phyloP scores from a whole-genome alignment of 23 tunicate species.

The Styela clava region DNA sequence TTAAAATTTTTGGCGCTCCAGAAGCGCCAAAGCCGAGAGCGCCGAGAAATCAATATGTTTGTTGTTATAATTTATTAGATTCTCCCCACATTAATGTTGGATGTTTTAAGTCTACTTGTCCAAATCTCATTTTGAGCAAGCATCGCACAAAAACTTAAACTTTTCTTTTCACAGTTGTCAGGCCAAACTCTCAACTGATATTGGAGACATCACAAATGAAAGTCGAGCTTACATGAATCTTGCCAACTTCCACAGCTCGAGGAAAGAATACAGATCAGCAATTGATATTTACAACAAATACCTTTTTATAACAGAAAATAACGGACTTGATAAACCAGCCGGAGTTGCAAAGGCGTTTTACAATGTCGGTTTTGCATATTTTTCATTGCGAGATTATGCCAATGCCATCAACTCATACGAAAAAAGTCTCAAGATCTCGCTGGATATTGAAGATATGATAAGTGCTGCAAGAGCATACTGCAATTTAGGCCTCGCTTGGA shows the following conservation, averaged over 20 bases:
- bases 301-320: conserved; percentile 23
- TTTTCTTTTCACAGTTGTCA: too few species aligned
- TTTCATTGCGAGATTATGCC: conserved; percentile 36
- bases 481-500: conserved; percentile 69
- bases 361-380: conserved; percentile 78
- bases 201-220: conserved; percentile 41
- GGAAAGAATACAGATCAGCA: conserved; percentile 34
- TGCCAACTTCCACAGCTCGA: conserved; percentile 65
- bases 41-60: too few species aligned
- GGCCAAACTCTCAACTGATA: conserved; percentile 42
- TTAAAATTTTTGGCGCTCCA: too few species aligned
- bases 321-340: conserved; percentile 8
- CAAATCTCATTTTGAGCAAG: too few species aligned
- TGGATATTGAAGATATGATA: conserved; percentile 28
- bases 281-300: conserved; percentile 48
- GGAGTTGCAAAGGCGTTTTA: conserved; percentile 74
- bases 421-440: conserved; percentile 27
- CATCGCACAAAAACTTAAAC: too few species aligned
- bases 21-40: too few species aligned
- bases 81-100: too few species aligned
- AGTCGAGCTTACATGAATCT: conserved; percentile 69
- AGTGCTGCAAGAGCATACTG: conserved; percentile 74
- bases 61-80: too few species aligned
- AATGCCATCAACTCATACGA: conserved; percentile 53
- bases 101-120: too few species aligned